Evolutionary conservation across 2,888 invertebrate species (phyloP), one percentile per base, ranked within the genome.

Genomic region (Rapana venosa): DNA sequence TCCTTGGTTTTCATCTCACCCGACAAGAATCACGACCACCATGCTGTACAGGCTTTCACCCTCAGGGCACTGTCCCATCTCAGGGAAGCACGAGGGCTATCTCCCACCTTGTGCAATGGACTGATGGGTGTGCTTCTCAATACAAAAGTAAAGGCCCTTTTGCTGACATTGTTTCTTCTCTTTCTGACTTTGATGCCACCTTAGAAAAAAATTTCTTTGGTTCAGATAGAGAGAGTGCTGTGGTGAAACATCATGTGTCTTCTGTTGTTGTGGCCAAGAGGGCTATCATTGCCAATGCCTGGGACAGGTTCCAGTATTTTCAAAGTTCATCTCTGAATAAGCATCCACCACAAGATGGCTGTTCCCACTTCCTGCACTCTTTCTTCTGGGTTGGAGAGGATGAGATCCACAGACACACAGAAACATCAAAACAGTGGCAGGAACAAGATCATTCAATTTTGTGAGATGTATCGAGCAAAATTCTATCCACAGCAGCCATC

Each of bases 11-110:
- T 86, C n/a, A 61, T 86, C 32, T 36, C 47, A 6, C 11, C 17
- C 30, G 86, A 86, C 32, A 61, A 35, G 66, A n/a, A 26, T n/a
- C 86, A 86, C 30, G 86, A 86, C 47, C 47, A 61, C 86, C 47
- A 85, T n/a, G 85, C 85, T 58, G 61, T 86, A 13, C 86, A 86
- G 5, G 5, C 8, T 30, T 86, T 85, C n/a, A n/a, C n/a, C n/a
- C n/a, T n/a, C n/a, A n/a, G n/a, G n/a, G n/a, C n/a, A n/a, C n/a
- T n/a, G n/a, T n/a, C n/a, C n/a, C n/a, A n/a, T n/a, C n/a, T n/a
- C n/a, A n/a, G n/a, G n/a, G n/a, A n/a, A n/a, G n/a, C n/a, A n/a
- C n/a, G n/a, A n/a, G n/a, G n/a, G n/a, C n/a, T n/a, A n/a, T n/a
- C n/a, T n/a, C n/a, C n/a, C n/a, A n/a, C n/a, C n/a, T n/a, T n/a